Base-by-base conservation (phyloP, 2,888 invertebrate species). In the Dasypogon diadema region DNA sequence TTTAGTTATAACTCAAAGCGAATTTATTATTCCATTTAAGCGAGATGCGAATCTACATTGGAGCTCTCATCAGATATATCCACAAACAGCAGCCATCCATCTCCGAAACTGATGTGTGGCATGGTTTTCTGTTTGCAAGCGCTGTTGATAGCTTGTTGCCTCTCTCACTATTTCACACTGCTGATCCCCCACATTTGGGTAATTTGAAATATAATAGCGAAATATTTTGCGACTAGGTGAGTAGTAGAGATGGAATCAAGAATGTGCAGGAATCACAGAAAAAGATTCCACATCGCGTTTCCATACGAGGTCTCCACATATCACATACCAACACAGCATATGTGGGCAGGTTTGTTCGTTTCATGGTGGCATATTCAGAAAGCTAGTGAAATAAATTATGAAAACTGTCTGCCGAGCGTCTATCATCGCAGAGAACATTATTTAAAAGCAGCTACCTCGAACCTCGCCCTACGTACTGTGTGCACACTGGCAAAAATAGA, bases 11-110 rank as follows among this genome's bases (percentile, higher is more conserved):
- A 55, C 55, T 54, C 72, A 55, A 21, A 55, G 72, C 54, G 55
- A 54, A 72, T 72, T 72, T 72, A 72, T 72, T 72, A 70, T 70
- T 70, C 70, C 72, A 72, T 54, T 54, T 54, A 72, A 30, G 21
- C 34, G 34, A 8, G 46, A 46, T 48, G 65, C 48, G 48, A 26
- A 24, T 24, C 26, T 24, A 48, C 48, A 24, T 26, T 10, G 48
- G 18, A 12, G 37, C 60, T 26, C 60, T 34, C 60, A 60, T 60
- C 60, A 18, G 21, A 60, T 42, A 34, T n/a, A 60, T 60, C 60
- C 60, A 18, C 60, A 60, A 30, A 48, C 14, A 12, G 48, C 26
- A 48, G 26, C 24, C 46, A 68, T 68, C 65, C 48, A 68, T 68
- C 65, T 68, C 24, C 16, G 48, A 46, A 46, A n/a, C 24, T 48